These are phyloP conservation scores for Actenoides lindsayi DNA, from an alignment of 2,113 vertebrate species.

Conservation along the genomic window DNA sequence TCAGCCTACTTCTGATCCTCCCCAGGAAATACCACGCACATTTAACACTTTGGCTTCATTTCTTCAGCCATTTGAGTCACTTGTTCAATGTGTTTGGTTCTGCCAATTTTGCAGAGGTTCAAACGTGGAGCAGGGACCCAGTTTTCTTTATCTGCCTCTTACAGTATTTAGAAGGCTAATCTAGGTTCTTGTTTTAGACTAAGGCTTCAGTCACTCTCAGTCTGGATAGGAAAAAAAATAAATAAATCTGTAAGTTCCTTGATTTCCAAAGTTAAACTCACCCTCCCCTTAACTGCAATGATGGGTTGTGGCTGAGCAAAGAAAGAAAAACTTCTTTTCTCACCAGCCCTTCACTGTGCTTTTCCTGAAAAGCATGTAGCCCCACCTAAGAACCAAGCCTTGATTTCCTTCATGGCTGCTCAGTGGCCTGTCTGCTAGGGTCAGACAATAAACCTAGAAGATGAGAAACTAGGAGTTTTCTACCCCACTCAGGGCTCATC, in stretches of 20 bases:
- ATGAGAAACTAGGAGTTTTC: not conserved
- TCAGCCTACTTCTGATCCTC: not conserved
- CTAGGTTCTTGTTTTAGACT: not conserved
- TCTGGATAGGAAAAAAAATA: not conserved
- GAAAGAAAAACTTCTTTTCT: not conserved
- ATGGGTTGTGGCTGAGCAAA: not conserved
- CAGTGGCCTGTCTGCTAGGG: not conserved
- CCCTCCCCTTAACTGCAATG: not conserved
- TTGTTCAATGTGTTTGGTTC: not conserved
- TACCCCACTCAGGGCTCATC: not conserved
- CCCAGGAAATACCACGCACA: slow-evolving; percentile 43
- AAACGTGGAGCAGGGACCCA: not conserved
- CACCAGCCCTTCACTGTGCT: not conserved
- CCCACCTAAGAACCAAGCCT: not conserved
- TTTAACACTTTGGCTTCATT: slow-evolving; percentile 1
- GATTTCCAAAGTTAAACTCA: not conserved
- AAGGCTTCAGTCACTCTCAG: not conserved
- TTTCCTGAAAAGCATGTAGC: slow-evolving; percentile 5
- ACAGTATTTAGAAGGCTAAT: not conserved
- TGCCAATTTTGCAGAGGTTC: not conserved
- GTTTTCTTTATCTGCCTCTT: not conserved
- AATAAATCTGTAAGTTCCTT: not conserved
- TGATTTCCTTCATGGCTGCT: not conserved
- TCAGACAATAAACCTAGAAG: not conserved
- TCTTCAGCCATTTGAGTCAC: not conserved